phyloP scores from a whole-genome alignment of 2,113 vertebrate species.

The Thinocorus orbignyianus region DNA sequence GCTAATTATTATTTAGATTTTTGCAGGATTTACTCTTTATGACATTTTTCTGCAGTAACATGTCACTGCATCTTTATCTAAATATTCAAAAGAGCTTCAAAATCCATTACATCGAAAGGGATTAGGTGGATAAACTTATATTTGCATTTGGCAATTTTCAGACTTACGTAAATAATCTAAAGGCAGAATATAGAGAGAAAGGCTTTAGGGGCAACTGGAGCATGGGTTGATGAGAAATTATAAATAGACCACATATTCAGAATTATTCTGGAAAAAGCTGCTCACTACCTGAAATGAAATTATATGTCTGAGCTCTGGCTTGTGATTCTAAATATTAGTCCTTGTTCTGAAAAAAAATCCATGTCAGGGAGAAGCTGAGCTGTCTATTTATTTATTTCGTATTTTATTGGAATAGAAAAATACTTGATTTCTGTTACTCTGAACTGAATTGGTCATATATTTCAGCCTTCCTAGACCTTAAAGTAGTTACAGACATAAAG shows the following conservation, averaged over 20 bases:
- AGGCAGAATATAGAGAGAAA: not conserved
- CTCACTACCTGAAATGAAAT: not conserved
- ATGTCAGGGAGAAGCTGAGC: rapidly evolving
- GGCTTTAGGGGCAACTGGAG: not conserved
- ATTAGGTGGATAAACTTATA: not conserved
- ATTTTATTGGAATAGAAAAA: not conserved
- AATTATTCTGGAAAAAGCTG: not conserved
- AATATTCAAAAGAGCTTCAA: not conserved
- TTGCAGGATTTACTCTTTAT: not conserved
- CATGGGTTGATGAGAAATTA: rapidly evolving
- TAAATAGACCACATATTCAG: not conserved
- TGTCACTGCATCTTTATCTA: not conserved
- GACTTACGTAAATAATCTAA: not conserved
- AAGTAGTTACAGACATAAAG: not conserved
- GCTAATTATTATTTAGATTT: not conserved
- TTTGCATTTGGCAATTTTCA: not conserved
- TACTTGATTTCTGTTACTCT: not conserved
- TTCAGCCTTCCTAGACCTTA: not conserved
- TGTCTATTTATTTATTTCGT: not conserved
- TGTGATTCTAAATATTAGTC: not conserved
- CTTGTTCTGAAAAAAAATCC: not conserved
- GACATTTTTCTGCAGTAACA: not conserved
- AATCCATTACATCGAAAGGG: not conserved
- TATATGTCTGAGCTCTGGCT: not conserved
- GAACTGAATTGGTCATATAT: not conserved